phyloP scores from a whole-genome alignment of 2,113 vertebrate species.

The Rousettus leschenaultii region DNA sequence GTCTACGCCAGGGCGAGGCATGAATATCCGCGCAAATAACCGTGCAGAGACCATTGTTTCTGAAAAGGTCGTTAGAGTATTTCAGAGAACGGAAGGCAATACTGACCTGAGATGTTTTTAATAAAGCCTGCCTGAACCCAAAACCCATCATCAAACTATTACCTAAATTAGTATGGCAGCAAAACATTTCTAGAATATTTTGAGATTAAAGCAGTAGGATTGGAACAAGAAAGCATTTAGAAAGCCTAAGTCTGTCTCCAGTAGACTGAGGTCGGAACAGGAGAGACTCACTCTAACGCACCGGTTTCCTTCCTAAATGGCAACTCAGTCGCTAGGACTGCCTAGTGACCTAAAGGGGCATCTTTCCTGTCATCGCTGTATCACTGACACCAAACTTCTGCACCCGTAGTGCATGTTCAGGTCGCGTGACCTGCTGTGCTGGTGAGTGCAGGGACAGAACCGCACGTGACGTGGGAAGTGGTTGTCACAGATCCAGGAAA shows the following conservation, averaged over 20 bases:
- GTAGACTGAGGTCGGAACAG: neutral
- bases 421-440: neutral
- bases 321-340: neutral
- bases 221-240: neutral
- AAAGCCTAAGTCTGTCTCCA: neutral
- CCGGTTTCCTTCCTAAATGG: neutral
- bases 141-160: neutral
- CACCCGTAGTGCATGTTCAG: neutral
- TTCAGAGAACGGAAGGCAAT: neutral
- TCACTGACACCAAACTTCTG: neutral
- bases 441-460: neutral
- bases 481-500: neutral
- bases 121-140: neutral
- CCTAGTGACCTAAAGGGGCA: neutral
- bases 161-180: neutral
- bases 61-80: neutral
- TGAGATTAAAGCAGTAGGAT: neutral
- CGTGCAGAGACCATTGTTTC: neutral
- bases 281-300: neutral
- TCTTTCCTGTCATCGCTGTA: neutral
- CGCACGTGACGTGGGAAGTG: neutral
- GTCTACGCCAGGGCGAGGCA: neutral
- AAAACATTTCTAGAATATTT: neutral
- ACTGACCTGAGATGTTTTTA: neutral
- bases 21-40: neutral